These are phyloP conservation scores for Dynastes hyllus DNA, from an alignment of 2,888 invertebrate species.

Conservation along the genomic window DNA sequence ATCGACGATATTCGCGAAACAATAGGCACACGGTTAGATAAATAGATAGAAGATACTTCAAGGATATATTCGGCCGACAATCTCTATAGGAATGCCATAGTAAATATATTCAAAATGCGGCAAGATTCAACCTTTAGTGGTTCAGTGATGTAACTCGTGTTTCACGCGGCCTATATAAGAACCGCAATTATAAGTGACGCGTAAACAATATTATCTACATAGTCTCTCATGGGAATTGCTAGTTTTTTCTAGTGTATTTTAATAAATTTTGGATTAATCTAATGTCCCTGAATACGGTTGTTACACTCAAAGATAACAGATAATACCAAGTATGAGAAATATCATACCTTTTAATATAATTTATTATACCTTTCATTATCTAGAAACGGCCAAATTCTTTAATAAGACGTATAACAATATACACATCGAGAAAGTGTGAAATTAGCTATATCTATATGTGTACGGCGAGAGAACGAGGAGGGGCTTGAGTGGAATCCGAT, in stretches of 20 bases:
- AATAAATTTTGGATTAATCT: too few species aligned
- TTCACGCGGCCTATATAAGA: slow-evolving; percentile 55
- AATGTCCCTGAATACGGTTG: too few species aligned
- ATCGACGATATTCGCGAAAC: slow-evolving; percentile 20
- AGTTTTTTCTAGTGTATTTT: slow-evolving; percentile 1
- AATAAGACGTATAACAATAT: too few species aligned
- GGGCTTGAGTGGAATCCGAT: too few species aligned
- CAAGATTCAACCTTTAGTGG: slow-evolving; percentile 59
- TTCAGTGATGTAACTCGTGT: slow-evolving; percentile 58
- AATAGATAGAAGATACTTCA: slow-evolving; percentile 49
- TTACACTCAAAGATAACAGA: too few species aligned
- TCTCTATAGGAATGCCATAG: slow-evolving; percentile 57
- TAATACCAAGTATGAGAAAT: too few species aligned
- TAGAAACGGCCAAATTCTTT: too few species aligned
- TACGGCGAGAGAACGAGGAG: too few species aligned
- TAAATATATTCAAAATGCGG: slow-evolving; percentile 55
- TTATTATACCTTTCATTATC: too few species aligned
- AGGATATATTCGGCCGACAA: slow-evolving; percentile 56
- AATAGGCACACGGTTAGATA: slow-evolving; percentile 41
- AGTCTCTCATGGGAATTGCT: slow-evolving; percentile 41
- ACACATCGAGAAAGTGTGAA: too few species aligned
- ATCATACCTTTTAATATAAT: too few species aligned
- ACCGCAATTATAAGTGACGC: slow-evolving; percentile 47
- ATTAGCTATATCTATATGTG: too few species aligned
- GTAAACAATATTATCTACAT: slow-evolving; percentile 32